A percentile compares a stretch with the other conserved stretches of the same genome.
These are phyloP conservation scores for Agraylea sexmaculata DNA, from an alignment of 1,140 invertebrate species.

Conservation along the genomic window DNA sequence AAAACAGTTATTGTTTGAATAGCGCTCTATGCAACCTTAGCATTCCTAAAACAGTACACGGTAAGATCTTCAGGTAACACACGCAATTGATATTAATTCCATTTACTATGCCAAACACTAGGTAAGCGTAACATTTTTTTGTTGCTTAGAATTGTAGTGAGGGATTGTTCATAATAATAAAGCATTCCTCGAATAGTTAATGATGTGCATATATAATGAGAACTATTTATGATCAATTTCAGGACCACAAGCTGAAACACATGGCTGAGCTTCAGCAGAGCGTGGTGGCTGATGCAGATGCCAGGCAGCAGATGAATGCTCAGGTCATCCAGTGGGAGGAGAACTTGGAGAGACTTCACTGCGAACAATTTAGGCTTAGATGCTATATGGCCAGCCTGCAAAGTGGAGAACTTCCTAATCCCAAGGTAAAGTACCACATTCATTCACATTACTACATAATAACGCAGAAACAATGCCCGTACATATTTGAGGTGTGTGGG, in stretches of 20 bases:
- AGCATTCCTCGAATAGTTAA: too few relatives aligned
- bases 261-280: conserved; percentile 95
- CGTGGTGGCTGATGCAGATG: conserved; percentile 84
- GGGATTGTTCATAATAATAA: too few relatives aligned
- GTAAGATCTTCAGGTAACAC: too few relatives aligned
- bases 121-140: too few relatives aligned
- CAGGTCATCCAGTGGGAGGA: conserved; percentile 95
- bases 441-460: background rate
- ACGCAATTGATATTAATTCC: too few relatives aligned
- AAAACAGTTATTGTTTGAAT: too few relatives aligned
- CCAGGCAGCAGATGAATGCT: conserved; percentile 77
- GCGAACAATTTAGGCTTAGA: conserved; percentile 89
- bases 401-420: conserved; percentile 91
- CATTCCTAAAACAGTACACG: too few relatives aligned
- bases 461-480: too few relatives aligned
- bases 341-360: conserved; percentile 89
- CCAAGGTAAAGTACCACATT: conserved; percentile 61
- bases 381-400: conserved; percentile 96
- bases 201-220: conserved; percentile 4
- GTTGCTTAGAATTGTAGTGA: too few relatives aligned
- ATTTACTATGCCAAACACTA: too few relatives aligned
- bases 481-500: too few relatives aligned
- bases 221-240: conserved; percentile 26
- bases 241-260: conserved; percentile 94
- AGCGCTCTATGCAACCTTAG: too few relatives aligned